Base-by-base conservation (phyloP, 2,113 vertebrate genomes). In the Ammodytes dubius region DNA sequence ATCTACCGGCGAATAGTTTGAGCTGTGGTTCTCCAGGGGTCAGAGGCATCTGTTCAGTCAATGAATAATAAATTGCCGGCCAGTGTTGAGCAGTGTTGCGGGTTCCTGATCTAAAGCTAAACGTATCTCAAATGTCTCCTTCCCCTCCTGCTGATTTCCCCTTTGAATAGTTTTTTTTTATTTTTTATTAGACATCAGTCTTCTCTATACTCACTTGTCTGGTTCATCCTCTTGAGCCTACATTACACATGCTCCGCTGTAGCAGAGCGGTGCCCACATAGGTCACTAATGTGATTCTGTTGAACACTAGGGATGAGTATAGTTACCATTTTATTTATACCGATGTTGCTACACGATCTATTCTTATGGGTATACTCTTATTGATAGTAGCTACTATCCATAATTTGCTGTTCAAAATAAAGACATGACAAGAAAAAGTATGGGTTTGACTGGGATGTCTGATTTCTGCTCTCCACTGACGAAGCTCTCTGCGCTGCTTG, bases 1-100 rank as follows among this genome's bases (percentile, higher is more conserved):
- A 49, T 68, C n/a, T 50, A 12, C 69, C 63, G 56, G 70, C 45
- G n/a, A 75, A 58, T 35, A 46, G 59, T 70, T 27, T 69, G 70
- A 81, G 69, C 40, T 68, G 70, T 43, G 71, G 56, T 76, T 59
- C 74, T 74, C 27, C 5, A 10, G 15, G 42, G 74, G 64, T 80
- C 71, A 68, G 64, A 68, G 5, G 37, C 74, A 82, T 84, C 77
- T 82, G 75, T 86, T 87, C 70, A 58, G 17, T 64, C 56, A 64
- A 66, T 86, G 78, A 84, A 87, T 89, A 74, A 84, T 82, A 61
- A 77, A 89, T 70, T 43, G 10, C 40, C 27, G 46, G 46, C 63
- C 47, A 46, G 10, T 75, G 60, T 81, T 83, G 39, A 83, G 46
- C 59, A 45, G 68, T 15, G 27, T 19, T 80, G 47, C 47, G 3